A percentile compares a stretch with the other conserved stretches of the same genome.
phyloP scores from a whole-genome alignment of 2,888 invertebrate genomes.

The Gisinianus flammeolus region DNA sequence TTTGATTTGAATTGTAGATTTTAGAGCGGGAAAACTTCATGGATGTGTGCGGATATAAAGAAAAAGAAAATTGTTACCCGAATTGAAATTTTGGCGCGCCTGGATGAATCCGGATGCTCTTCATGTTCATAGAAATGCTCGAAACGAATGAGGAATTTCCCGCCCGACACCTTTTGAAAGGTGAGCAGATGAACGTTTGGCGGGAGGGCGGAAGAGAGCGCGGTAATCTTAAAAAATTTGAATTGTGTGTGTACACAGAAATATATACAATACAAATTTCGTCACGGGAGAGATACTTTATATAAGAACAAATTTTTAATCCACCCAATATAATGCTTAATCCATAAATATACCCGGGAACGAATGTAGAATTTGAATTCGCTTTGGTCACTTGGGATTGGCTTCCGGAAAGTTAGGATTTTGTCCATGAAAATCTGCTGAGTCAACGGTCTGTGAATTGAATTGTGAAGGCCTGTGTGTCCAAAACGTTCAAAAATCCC shows the following conservation, averaged over 20 bases:
- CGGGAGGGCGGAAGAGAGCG: not conserved
- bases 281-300: no score
- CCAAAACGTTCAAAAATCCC: no score
- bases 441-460: constrained; percentile 50
- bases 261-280: not conserved
- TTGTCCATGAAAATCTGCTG: constrained; percentile 53
- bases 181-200: not conserved
- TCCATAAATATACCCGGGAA: no score
- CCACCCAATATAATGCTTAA: no score
- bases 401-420: constrained; percentile 45
- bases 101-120: not conserved
- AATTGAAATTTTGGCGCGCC: not conserved
- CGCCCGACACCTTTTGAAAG: not conserved
- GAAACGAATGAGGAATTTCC: not conserved
- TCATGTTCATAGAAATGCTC: not conserved
- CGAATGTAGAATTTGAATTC: no score
- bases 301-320: no score
- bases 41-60: no score
- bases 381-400: no score
- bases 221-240: not conserved
- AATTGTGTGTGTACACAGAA: not conserved
- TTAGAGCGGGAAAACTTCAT: no score
- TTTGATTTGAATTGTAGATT: not conserved
- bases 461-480: no score
- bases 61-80: not conserved